Evolutionary conservation across 2,888 invertebrate genomes (phyloP), one percentile per base, ranked within the genome.

Genomic region (Rutpela maculata): DNA sequence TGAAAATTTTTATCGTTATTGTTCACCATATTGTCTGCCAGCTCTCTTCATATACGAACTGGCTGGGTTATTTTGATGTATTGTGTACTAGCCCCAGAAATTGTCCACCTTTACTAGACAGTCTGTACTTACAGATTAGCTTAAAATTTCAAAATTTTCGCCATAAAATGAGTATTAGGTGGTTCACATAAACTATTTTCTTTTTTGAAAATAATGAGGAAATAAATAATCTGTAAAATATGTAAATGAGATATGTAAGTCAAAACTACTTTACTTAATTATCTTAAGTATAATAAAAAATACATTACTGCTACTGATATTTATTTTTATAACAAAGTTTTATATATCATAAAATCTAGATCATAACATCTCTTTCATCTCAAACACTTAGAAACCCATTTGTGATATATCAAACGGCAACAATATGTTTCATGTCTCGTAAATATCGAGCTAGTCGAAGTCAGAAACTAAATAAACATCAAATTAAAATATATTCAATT

Each of bases 321-420:
- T 60, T 60, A 22, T 60, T 60, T 60, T 26, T 12, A 11, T n/a
- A 60, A n/a, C 60, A 6, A 15, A 60, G 26, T 60, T 60, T 60
- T 60, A 60, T 60, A 26, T 26, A 60, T 31, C n/a, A 63, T 63
- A 63, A 63, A 50, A 50, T 50, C 50, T 50, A 50, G 50, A 50
- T 50, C 50, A 50, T 22, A 18, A 38, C 38, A n/a, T 38, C 18
- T 66, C 38, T 38, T 38, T 66, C 66, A 43, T 66, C 50, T 12
- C 11, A 38, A 65, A 38, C 38, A 50, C 50, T 66, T 19, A 38
- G 38, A 66, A 50, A 38, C 31, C 62, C 62, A 63, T 63, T 63
- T 63, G 62, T 63, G 17, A 31, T 15, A 35, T 63, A 63, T 63
- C 62, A 35, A 63, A 35, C 11, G 35, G 31, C 62, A 63, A 63